A percentile compares a stretch with the other conserved stretches of the same genome.
These are phyloP conservation scores for Morpho achilles DNA, from an alignment of 2,888 invertebrate genomes.

Conservation along the genomic window DNA sequence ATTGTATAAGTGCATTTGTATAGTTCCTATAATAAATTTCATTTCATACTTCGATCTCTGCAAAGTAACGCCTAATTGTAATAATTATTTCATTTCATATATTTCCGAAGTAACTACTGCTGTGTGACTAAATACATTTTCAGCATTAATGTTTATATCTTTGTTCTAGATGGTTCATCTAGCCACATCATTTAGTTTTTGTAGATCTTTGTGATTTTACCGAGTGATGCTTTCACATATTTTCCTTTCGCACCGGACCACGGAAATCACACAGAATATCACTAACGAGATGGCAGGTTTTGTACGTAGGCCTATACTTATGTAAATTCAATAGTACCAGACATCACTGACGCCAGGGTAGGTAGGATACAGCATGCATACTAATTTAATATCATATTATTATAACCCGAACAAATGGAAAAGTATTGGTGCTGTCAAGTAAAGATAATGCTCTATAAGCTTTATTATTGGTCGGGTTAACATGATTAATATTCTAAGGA, in stretches of 20 bases:
- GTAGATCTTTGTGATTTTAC: too few relatives aligned
- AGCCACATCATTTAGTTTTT: neutral
- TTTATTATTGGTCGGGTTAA: constrained; percentile 38
- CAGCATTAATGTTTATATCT: neutral
- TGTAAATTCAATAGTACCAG: constrained; percentile 56
- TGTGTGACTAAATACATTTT: neutral
- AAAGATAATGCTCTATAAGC: constrained; percentile 29
- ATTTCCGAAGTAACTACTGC: neutral
- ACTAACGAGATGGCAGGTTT: constrained; percentile 14
- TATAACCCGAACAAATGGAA: constrained; percentile 45
- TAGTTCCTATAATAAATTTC: too few relatives aligned
- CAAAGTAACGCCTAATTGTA: too few relatives aligned
- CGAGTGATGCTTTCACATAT: constrained; percentile 1
- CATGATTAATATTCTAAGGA: constrained; percentile 61
- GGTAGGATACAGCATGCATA: constrained; percentile 59
- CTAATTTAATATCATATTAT: constrained; percentile 55
- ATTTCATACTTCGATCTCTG: too few relatives aligned
- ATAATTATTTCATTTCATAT: too few relatives aligned
- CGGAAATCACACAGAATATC: constrained; percentile 7
- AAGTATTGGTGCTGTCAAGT: constrained; percentile 30
- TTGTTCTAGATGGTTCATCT: constrained; percentile 4
- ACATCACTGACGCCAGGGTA: constrained; percentile 54
- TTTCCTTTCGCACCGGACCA: too few relatives aligned
- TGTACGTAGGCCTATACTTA: constrained; percentile 35
- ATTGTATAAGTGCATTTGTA: too few relatives aligned